A percentile compares a stretch with the other conserved stretches of the same genome.
Conservation (phyloP, 2,888 invertebrate genomes). For the Melipona bicolor region DNA sequence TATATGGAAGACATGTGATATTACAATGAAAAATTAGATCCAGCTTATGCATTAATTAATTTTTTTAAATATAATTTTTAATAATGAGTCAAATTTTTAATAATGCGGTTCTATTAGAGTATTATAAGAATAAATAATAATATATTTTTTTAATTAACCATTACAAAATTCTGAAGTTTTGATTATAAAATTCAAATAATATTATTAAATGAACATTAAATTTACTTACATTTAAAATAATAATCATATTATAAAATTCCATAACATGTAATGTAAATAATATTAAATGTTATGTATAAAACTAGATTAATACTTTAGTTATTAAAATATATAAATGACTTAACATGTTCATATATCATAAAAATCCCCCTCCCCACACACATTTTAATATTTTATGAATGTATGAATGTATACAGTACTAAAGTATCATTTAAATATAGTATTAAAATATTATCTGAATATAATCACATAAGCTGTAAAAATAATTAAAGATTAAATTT, state of each 20-base stretch:
- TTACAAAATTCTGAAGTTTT: not conserved
- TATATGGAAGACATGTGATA: not conserved
- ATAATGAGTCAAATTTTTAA: not conserved
- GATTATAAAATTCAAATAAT: not conserved
- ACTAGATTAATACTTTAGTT: not conserved
- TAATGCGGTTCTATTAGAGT: not conserved
- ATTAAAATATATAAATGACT: not conserved
- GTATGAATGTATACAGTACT: not conserved
- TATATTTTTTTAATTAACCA: constrained; percentile 3
- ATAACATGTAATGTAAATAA: not conserved
- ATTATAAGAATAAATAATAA: not conserved
- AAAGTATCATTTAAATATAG: not conserved
- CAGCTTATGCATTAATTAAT: not conserved
- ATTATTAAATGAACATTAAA: not conserved
- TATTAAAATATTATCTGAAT: not conserved
- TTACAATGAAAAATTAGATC: not conserved
- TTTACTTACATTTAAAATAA: constrained; percentile 12
- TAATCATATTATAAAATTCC: not conserved
- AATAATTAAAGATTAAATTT: too few species aligned
- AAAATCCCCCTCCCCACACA: not conserved
- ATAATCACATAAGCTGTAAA: not conserved
- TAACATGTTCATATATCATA: not conserved
- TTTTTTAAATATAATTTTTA: not conserved
- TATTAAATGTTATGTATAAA: not conserved
- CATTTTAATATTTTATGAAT: not conserved